Evolutionary conservation across 2,888 invertebrate species (phyloP), one percentile per base, ranked within the genome.

Genomic region (Caenorhabditis sp.): DNA sequence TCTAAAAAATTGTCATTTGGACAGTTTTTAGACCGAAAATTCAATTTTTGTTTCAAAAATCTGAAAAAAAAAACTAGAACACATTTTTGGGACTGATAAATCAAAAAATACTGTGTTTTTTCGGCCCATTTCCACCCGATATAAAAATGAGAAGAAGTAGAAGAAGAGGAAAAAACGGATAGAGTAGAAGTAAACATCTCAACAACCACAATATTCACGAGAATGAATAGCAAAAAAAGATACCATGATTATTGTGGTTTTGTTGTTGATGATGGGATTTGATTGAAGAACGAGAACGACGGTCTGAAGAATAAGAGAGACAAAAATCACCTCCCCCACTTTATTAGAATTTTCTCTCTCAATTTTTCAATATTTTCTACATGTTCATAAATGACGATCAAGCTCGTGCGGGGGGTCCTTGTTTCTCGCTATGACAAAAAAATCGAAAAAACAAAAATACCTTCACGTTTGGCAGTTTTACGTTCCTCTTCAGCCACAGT

Each of bases 401-500:
- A 58, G 58, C 43, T 23, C 27, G 26, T 58, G 36, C 26, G 62
- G 62, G 49, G 8, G 24, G 26, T 17, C 51, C 14, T 58, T 64
- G 62, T 3, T 24, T 8, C 37, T 58, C 58, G n/a, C n/a, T n/a
- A n/a, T n/a, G n/a, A n/a, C n/a, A n/a, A 21, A 31, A 58, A 64
- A 36, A 31, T n/a, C 10, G n/a, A 31, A 49, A n/a, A 23, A 17
- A 14, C 36, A 8, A 59, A 69, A 70, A 19, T 75, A 86, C 84
- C 85, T 77, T 87, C 84, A 59, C 82, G 74, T 61, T 84, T 83
- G 51, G 76, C 77, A 51, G 81, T 80, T 73, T 84, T 84, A 58
- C 82, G 62, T 59, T 86, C 84, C 67, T 86, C 85, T 57, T 87
- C 84, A 27, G 79, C 84, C 10, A 77, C 84, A 14, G 77, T 72